Conservation (phyloP, 2,888 invertebrate species). For the Euplagia quadripunctaria region DNA sequence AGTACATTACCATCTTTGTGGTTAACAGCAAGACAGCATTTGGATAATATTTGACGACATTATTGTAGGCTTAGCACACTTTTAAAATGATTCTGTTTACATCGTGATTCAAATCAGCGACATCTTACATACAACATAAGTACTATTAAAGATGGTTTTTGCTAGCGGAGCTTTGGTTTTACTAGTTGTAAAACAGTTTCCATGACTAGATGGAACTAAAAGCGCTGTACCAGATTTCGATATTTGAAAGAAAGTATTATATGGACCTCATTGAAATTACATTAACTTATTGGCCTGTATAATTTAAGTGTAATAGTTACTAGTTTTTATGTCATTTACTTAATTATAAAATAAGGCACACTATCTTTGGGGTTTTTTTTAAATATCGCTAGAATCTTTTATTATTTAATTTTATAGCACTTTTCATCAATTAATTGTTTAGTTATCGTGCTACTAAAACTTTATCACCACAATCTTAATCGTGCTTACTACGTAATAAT, state of each 20-base stretch:
- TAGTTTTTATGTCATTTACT: no score
- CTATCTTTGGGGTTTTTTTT: background rate
- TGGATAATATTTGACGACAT: background rate
- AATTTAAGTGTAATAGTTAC: background rate
- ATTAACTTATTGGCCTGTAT: background rate
- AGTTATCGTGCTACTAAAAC: no score
- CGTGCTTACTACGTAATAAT: no score
- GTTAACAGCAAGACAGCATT: background rate
- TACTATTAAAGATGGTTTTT: background rate
- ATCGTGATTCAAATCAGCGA: background rate
- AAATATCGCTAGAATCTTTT: no score
- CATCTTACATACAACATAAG: background rate
- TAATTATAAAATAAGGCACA: background rate
- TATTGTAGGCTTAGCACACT: no score
- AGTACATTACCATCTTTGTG: no score
- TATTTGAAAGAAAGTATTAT: background rate
- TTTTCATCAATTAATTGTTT: no score
- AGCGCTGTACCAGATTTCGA: background rate
- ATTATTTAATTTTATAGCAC: no score
- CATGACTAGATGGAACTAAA: background rate
- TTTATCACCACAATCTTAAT: no score
- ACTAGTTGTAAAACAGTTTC: background rate
- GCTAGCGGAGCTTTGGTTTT: background rate
- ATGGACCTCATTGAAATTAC: background rate
- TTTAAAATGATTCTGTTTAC: no score